Evolutionary conservation across 2,888 invertebrate genomes (phyloP).

Genomic region (Orthonevra nobilis): DNA sequence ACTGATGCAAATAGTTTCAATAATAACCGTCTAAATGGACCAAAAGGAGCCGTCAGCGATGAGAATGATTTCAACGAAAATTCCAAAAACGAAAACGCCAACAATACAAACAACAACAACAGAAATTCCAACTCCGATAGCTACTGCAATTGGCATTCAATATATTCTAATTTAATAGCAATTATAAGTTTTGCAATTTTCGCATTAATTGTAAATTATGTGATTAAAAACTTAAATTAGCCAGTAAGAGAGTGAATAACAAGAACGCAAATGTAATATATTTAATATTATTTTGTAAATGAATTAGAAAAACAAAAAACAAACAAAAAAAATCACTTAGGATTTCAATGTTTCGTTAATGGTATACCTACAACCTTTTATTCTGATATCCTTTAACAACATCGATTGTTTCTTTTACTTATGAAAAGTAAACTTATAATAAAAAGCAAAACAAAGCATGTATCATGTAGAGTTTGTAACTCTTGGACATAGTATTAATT

Average conservation of each 20-base stretch:
- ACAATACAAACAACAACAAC: conserved; percentile 50
- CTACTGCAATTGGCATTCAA: conserved; percentile 87
- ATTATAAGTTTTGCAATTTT: conserved; percentile 94
- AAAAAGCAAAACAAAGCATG: no score
- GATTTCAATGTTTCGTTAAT: neutral
- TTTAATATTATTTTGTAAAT: conserved; percentile 56
- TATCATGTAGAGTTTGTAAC: conserved; percentile 10
- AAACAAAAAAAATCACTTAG: neutral
- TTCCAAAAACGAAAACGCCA: conserved; percentile 54
- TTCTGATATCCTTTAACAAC: conserved; percentile 1
- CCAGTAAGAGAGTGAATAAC: conserved; percentile 73
- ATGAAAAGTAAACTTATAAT: neutral
- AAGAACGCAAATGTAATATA: conserved; percentile 50
- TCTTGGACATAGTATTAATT: conserved; percentile 32
- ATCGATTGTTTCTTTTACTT: neutral
- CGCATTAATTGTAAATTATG: conserved; percentile 95
- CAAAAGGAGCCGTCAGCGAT: conserved; percentile 7
- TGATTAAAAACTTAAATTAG: conserved; percentile 88
- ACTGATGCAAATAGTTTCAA: conserved; percentile 42
- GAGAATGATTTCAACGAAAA: conserved; percentile 37
- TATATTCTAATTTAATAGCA: conserved; percentile 92
- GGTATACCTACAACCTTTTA: no score
- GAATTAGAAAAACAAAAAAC: neutral
- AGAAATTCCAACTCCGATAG: conserved; percentile 55
- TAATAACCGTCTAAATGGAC: conserved; percentile 55